These are phyloP conservation scores for Ooceraea biroi DNA, from an alignment of 1,140 invertebrate species.

Conservation along the genomic window DNA sequence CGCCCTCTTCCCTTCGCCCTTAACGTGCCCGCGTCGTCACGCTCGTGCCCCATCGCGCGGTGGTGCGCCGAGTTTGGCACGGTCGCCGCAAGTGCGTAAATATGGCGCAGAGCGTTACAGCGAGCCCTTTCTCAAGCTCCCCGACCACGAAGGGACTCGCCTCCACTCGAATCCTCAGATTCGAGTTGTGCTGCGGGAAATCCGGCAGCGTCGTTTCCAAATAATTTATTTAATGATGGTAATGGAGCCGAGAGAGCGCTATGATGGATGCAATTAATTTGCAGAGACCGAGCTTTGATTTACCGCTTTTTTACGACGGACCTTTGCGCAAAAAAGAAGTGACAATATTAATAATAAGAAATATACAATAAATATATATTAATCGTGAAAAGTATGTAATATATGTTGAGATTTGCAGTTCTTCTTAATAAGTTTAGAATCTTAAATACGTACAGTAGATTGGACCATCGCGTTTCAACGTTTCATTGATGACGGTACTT, in stretches of 20 bases:
- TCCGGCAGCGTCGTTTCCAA: background rate
- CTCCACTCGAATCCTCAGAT: slow-evolving; percentile 8
- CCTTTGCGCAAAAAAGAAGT: no score
- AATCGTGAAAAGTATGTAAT: background rate
- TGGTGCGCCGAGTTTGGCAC: slow-evolving; percentile 30
- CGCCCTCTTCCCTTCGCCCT: slow-evolving; percentile 71
- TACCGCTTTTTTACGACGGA: background rate
- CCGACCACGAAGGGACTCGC: slow-evolving; percentile 6
- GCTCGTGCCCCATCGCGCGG: slow-evolving; percentile 25
- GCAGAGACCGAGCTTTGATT: background rate
- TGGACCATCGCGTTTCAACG: slow-evolving; percentile 17
- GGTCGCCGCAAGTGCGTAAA: slow-evolving; percentile 74
- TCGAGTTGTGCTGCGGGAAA: slow-evolving; percentile 12
- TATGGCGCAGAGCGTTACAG: slow-evolving; percentile 62
- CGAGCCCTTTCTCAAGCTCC: background rate
- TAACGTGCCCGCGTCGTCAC: slow-evolving; percentile 45
- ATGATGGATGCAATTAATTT: background rate
- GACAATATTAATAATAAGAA: no score
- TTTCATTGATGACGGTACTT: slow-evolving; percentile 59
- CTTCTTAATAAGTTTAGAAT: background rate
- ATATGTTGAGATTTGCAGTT: background rate
- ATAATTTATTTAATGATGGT: background rate
- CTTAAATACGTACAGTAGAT: background rate
- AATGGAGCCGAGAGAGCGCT: background rate
- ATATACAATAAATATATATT: background rate